Base-by-base conservation (phyloP, 2,113 vertebrate genomes). In the Pardalotus punctatus region DNA sequence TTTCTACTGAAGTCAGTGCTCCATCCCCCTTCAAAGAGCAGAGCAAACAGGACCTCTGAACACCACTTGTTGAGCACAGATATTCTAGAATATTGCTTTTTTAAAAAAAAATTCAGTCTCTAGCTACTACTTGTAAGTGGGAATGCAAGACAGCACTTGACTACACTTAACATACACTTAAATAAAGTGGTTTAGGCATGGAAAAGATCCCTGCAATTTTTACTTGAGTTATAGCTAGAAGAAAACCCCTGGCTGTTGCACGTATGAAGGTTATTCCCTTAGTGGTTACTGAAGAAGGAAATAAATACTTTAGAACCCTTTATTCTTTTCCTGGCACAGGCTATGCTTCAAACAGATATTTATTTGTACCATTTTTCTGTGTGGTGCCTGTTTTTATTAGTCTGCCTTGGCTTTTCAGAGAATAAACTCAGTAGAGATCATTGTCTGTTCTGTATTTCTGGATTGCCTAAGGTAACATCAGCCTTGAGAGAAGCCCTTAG, bases 301-400 rank as follows among this genome's bases (percentile, higher is more conserved):
- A 77, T 54, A 83, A 89, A 89, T 50, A 87, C n/a, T 69, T 91
- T 18, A 65, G 38, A 91, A 72, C 21, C 69, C 35, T 89, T 67
- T 40, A 57, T 72, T 82, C 29, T 72, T 85, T 78, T 69, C 42
- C 47, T 90, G 53, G 35, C 24, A 94, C 19, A 80, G 28, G 23
- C 27, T 76, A 11, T 57, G 29, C 47, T 87, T 93, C 78, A 90
- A 93, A 88, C 12, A 96, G 53, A 70, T 90, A 90, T 80, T 62
- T 1, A 54, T 82, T 90, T 87, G 38, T 76, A 56, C 6, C 28
- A 74, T 89, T 94, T 82, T 85, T 56, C 42, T 80, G 29, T 87
- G 85, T 79, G 69, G 64, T 90, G 58, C 29, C 71, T 83, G 50
- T 24, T 86, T 94, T 90, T 64, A 82, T 91, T 90, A 86, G 74